Evolutionary conservation across 2,888 invertebrate genomes (phyloP).

Genomic region (Cynaeus angustus): DNA sequence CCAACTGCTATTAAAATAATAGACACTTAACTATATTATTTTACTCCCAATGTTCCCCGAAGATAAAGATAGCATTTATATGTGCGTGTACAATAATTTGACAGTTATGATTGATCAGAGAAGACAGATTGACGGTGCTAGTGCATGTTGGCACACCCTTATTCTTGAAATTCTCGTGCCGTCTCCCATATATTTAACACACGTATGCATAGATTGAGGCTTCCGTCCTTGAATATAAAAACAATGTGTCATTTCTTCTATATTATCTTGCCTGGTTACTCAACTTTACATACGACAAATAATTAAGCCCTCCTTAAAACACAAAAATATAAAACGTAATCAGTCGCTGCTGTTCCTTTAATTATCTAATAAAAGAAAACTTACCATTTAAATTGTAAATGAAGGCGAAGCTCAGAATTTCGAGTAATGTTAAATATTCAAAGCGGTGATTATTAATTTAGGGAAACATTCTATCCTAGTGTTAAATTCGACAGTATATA

Average conservation of each 20-base stretch:
- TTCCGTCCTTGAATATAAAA: too few relatives aligned
- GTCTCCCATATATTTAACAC: background rate
- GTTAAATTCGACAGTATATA: conserved; percentile 11
- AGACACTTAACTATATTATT: background rate
- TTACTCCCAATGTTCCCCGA: background rate
- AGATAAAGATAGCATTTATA: conserved; percentile 3
- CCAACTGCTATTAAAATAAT: background rate
- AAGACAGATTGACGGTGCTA: conserved; percentile 13
- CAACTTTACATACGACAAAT: too few relatives aligned
- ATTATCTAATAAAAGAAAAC: conserved; percentile 31
- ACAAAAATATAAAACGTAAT: conserved; percentile 3
- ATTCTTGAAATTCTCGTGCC: background rate
- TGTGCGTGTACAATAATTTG: conserved; percentile 20
- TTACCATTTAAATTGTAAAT: conserved; percentile 35
- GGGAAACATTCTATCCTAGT: conserved; percentile 20
- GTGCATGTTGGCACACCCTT: conserved; percentile 15
- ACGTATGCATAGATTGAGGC: background rate
- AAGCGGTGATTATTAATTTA: conserved; percentile 30
- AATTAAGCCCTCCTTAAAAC: too few relatives aligned
- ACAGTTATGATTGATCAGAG: conserved; percentile 19
- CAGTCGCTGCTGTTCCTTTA: conserved; percentile 11
- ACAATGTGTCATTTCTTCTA: too few relatives aligned
- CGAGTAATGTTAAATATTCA: conserved; percentile 38
- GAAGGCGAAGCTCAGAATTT: conserved; percentile 9
- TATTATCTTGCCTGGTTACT: too few relatives aligned